Evolutionary conservation across 2,888 invertebrate genomes (phyloP), one percentile per base, ranked within the genome.

Genomic region (Ditula angustiorana): DNA sequence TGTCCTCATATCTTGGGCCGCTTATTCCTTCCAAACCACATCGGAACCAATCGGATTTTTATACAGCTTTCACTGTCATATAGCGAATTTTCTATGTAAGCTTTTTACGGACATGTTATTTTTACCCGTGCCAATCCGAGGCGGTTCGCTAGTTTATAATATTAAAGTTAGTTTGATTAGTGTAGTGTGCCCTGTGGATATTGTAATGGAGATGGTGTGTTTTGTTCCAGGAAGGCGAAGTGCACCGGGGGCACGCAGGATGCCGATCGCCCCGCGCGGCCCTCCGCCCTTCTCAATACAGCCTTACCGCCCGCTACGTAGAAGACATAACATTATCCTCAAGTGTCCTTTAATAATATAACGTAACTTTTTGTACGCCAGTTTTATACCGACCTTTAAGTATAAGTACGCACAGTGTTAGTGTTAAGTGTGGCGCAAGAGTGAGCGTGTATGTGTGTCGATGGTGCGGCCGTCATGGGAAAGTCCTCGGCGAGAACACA

Each of bases 401-500:
- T 85, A 83, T 88, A 89, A 88, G 85, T 86, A 85, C 86, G 83
- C 82, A 86, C 84, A 86, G 87, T 88, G 84, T 79, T 83, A 86
- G 85, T 85, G 85, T 82, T 83, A 85, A 88, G 85, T 87, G 85
- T 84, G 83, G 85, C 82, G 88, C 83, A 83, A 79, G 88, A 81
- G 87, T 84, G 85, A 78, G 86, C 83, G 82, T 88, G 79, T 84
- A 85, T 84, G 89, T 86, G 90, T 86, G 90, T 90, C 84, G 87
- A 92, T 92, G 92, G 90, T 92, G 90, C 90, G 92, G 88, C 87
- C 92, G 93, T 88, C 92, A 93, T 93, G 93, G 93, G 93, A 92
- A 93, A 93, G 86, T 93, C 93, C 90, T 93, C 93, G 88, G 92
- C 90, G 82, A 92, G 91, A 92, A 92, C 93, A 93, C 92, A 93